Base-by-base conservation (phyloP, 2,888 invertebrate species). In the Thereva nobilitata region DNA sequence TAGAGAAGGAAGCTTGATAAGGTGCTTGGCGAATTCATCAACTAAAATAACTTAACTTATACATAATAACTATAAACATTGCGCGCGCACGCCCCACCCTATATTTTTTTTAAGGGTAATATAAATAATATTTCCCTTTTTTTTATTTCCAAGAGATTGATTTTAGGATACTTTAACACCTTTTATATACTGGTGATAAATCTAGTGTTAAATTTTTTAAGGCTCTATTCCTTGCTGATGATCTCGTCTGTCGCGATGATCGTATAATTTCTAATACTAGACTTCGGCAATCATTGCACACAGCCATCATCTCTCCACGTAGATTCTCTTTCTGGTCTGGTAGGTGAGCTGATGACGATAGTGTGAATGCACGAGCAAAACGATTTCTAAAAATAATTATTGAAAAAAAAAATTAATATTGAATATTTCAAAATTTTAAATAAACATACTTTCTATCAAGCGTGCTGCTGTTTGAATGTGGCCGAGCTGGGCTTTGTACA, bases 201-300 rank as follows among this genome's bases (percentile, higher is more conserved):
- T 92, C 91, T 54, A 93, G 85, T 47, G 92, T 92, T 75, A 93
- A 86, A 80, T 89, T 91, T 68, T 91, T 86, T 72, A 92, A 84
- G 72, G 91, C 89, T 78, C 91, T 89, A 83, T 91, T 92, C 73
- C 92, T 86, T 67, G 89, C 90, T 67, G 91, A 91, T 67, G 94
- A 89, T 74, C 93, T 87, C 70, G 89, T 90, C 67, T 89, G 90
- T 78, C 89, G 87, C 72, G 92, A 92, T 34, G 94, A 92, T 81
- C 93, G 90, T 78, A 96, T 95, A 78, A 96, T 95, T 83, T 95
- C 93, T 74, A 94, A 87, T 68, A 96, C 92, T 90, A 96, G 92
- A 69, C 92, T 90, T 79, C 93, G 93, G 83, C 96, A 97, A 84
- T 96, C 96, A 80, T 92, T 91, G 79, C 96, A 97, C 55, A 96